Conservation (phyloP, 2,797 vertebrate species). For the Hoplostethus atlanticus region DNA sequence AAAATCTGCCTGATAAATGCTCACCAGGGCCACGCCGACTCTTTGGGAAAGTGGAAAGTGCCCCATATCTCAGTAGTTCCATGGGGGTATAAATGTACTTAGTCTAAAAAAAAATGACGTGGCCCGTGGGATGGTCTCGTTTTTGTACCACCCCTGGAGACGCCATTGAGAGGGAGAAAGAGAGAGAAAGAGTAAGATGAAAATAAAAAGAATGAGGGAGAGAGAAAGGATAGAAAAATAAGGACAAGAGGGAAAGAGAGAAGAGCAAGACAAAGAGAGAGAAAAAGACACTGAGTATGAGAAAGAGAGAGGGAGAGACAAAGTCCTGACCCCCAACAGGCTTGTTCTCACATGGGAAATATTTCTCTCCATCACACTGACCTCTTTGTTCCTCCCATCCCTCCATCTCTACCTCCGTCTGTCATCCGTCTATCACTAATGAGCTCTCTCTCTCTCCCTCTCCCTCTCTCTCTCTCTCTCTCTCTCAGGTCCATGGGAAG, state of each 20-base stretch:
- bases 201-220: conserved; percentile 3
- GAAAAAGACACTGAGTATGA: not conserved
- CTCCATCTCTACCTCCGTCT: conserved; percentile 31
- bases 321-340: conserved; percentile 25
- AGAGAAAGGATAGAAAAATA: not conserved
- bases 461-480: conserved; percentile 23
- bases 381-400: conserved; percentile 55
- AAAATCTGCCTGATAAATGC: too few relatives aligned
- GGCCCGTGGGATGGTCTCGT: too few relatives aligned
- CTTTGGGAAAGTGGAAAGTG: too few relatives aligned
- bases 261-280: not conserved
- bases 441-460: conserved; percentile 25
- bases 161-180: not conserved
- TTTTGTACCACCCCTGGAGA: too few relatives aligned
- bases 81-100: too few relatives aligned
- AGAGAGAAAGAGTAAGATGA: conserved; percentile 12
- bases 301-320: conserved; percentile 12
- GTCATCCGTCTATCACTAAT: conserved; percentile 46
- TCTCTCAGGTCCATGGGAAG: conserved; percentile 91
- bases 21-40: too few relatives aligned
- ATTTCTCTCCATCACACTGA: conserved; percentile 57
- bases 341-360: conserved; percentile 39
- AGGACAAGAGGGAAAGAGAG: not conserved
- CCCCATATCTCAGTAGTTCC: too few relatives aligned
- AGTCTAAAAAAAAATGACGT: too few relatives aligned